phyloP scores from a whole-genome alignment of 2,113 vertebrate genomes.

The Corapipo altera region DNA sequence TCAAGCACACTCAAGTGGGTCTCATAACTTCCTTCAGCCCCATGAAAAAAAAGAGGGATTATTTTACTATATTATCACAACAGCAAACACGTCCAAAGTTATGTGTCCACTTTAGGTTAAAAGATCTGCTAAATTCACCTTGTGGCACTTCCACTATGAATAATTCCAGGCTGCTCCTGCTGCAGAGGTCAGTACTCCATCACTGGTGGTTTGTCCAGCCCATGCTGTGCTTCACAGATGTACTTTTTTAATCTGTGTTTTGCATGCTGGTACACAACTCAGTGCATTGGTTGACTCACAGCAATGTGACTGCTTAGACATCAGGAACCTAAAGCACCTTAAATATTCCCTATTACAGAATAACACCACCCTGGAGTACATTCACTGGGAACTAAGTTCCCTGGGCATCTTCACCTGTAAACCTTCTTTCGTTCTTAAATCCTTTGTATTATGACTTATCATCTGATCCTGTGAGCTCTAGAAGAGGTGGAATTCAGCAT shows the following conservation, averaged over 20 bases:
- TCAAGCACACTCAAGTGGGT: too few relatives aligned
- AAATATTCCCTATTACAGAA: background rate
- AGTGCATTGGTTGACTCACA: background rate
- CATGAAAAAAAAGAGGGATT: background rate
- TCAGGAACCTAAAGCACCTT: background rate
- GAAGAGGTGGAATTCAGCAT: background rate
- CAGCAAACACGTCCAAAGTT: background rate
- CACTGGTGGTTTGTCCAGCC: background rate
- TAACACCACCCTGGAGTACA: background rate
- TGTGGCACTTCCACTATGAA: background rate
- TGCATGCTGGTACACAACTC: background rate
- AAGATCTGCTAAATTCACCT: background rate
- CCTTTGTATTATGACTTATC: background rate
- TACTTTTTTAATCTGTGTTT: background rate
- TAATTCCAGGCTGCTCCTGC: background rate
- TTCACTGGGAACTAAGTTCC: background rate
- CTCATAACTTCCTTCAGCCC: background rate
- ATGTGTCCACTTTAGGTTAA: background rate
- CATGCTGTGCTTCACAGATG: rapidly evolving
- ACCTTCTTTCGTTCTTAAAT: background rate
- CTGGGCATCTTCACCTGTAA: background rate
- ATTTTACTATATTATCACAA: background rate
- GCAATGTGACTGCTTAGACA: background rate
- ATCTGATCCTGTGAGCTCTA: background rate
- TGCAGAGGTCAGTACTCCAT: background rate